Base-by-base conservation (phyloP, 2,888 invertebrate genomes). In the Drosophila dives region DNA sequence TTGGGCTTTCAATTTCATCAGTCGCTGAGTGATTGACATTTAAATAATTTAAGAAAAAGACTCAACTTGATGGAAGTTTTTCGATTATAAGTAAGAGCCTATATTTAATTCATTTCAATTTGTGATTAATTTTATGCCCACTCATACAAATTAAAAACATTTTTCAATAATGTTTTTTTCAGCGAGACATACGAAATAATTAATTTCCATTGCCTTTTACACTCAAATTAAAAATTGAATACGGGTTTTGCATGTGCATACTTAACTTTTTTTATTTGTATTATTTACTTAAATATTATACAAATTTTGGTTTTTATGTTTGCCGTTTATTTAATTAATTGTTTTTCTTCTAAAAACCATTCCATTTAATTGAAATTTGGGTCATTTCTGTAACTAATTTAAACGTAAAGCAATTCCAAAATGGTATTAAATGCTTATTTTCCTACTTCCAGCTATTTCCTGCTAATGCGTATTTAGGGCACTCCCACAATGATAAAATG, bases 11-110 rank as follows among this genome's bases (percentile, higher is more conserved):
- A 66, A 40, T 48, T 67, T 42, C n/a, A 5, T 48, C 26, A 29
- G 17, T 45, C 32, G n/a, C 11, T 45, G 23, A 42, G 33, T 49
- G 76, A 60, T 64, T 77, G 65, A 20, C 45, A 38, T 45, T 23
- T 34, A 50, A 49, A 58, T 67, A 29, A 66, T 40, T 34, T 34
- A 64, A 36, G 36, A 36, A 3, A 17, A 64, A 42, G 6, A 5
- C 34, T 51, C 17, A 12, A 7, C 3, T 20, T n/a, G 3, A n/a
- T 20, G 20, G 5, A 15, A 3, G 7, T n/a, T 40, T 26, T 42
- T 20, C 20, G 10, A 10, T 38, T n/a, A 32, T 36, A 29, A 3
- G 8, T 15, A 26, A 20, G 34, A 3, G 0, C 4, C 29, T 36
- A 34, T 23, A 36, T 65, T 36, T 23, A 11, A 17, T 29, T 23